A percentile compares a stretch with the other conserved stretches of the same genome.
These are phyloP conservation scores for Trichogramma dendrolimi DNA, from an alignment of 2,888 invertebrate genomes.

Conservation along the genomic window DNA sequence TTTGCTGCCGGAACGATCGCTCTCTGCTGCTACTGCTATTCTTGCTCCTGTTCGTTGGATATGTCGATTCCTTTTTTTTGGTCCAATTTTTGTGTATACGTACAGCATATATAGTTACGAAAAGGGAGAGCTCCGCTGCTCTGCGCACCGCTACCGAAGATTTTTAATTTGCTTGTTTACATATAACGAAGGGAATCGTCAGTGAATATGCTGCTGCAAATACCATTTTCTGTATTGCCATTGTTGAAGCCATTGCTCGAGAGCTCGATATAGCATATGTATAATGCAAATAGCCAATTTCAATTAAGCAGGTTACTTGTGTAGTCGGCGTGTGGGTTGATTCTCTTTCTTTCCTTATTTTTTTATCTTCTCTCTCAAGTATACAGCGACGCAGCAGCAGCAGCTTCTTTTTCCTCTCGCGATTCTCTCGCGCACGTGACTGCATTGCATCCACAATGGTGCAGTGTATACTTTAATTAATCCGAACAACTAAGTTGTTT, in stretches of 20 bases:
- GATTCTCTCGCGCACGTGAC: background rate
- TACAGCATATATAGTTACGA: too few relatives aligned
- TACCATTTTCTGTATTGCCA: slow-evolving; percentile 21
- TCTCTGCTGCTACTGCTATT: too few relatives aligned
- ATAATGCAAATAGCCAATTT: slow-evolving; percentile 27
- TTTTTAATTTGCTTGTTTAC: slow-evolving; percentile 31
- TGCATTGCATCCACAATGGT: slow-evolving; percentile 12
- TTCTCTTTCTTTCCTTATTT: background rate
- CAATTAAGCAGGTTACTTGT: slow-evolving; percentile 20
- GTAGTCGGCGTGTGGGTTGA: background rate
- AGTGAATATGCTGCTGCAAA: background rate
- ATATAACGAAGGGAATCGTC: slow-evolving; percentile 23
- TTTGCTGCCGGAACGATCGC: too few relatives aligned
- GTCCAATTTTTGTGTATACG: too few relatives aligned
- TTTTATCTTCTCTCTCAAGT: background rate
- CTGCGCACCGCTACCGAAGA: slow-evolving; percentile 8
- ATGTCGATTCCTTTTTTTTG: too few relatives aligned
- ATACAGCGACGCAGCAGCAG: too few relatives aligned
- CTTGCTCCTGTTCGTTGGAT: too few relatives aligned
- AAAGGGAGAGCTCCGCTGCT: too few relatives aligned
- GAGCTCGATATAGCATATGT: slow-evolving; percentile 13
- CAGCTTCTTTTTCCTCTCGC: too few relatives aligned
- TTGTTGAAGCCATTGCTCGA: slow-evolving; percentile 10
- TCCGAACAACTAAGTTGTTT: too few relatives aligned
- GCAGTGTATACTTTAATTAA: too few relatives aligned